Conservation (phyloP, 2,888 invertebrate genomes). For the Mesoligia furuncula region DNA sequence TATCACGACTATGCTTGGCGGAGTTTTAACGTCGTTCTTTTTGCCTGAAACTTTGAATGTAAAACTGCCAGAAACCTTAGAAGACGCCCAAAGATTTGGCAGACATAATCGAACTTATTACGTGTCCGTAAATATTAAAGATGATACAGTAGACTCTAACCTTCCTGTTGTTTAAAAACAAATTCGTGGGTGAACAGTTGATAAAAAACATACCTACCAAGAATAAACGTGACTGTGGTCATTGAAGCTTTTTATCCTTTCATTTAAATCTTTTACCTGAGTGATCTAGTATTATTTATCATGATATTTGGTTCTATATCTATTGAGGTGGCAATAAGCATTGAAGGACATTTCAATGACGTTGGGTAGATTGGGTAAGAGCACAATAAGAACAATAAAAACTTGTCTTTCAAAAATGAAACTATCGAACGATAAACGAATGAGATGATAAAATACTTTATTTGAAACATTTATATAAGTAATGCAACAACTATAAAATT, state of each 20-base stretch:
- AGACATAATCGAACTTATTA: constrained; percentile 67
- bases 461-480: background rate
- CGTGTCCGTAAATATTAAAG: constrained; percentile 28
- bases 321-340: too few species aligned
- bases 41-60: constrained; percentile 92
- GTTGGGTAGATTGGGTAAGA: background rate
- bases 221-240: background rate
- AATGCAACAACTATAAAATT: background rate
- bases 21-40: constrained; percentile 85
- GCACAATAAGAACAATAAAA: background rate
- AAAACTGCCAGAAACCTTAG: constrained; percentile 91
- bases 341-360: background rate
- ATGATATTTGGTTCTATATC: background rate
- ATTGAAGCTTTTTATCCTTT: background rate
- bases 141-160: constrained; percentile 43
- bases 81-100: constrained; percentile 91
- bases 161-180: constrained; percentile 1
- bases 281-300: background rate
- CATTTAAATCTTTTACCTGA: background rate
- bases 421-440: background rate
- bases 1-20: constrained; percentile 79
- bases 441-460: background rate
- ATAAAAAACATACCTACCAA: too few species aligned
- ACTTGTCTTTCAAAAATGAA: background rate
- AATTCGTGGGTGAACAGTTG: background rate